Evolutionary conservation across 2,888 invertebrate species (phyloP), one percentile per base, ranked within the genome.

Genomic region (Agonopterix alstromeriana): DNA sequence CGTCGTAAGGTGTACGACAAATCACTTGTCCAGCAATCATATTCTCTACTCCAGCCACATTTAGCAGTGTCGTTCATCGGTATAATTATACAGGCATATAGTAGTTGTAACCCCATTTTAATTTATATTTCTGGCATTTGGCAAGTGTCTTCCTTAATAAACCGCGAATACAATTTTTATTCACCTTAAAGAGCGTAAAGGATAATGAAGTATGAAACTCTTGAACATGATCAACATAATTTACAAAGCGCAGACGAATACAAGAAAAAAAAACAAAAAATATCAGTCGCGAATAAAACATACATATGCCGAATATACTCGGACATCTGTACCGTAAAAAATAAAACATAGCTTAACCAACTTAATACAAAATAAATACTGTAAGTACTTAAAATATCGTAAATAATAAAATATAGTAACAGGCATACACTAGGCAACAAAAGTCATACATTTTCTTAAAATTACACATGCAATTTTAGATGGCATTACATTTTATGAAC

Each of bases 351-450:
- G 69, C 67, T 67, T 75, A 77, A 65, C 52, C 54, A 70, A 76
- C 75, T 73, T 83, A 83, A 78, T 71, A 77, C 73, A 64, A 84
- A 86, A 86, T 86, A 88, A 88, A 88, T 88, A 88, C 87, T 87
- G 87, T 87, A 86, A 87, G 86, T 86, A 87, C 86, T 84, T 79
- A 52, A 45, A 36, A 50, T 47, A 47, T 45, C 36, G 45, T 51
- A 47, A 46, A 43, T 10, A 43, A 41, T 46, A 46, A 41, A n/a
- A 35, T 27, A 48, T 35, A 46, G 48, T 40, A 36, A 17, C 48
- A 10, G 10, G 48, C 45, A 45, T 38, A 45, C 43, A 42, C 17
- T 45, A 36, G 40, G 42, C 46, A 4, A 46, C 43, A 36, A 41
- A 38, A 10, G 12, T 43, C 12, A 35, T 10, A 40, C 36, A 35